A percentile compares a stretch with the other conserved stretches of the same genome.
Evolutionary conservation across 1,140 invertebrate genomes (phyloP).

Genomic region (Danaus melanippus): DNA sequence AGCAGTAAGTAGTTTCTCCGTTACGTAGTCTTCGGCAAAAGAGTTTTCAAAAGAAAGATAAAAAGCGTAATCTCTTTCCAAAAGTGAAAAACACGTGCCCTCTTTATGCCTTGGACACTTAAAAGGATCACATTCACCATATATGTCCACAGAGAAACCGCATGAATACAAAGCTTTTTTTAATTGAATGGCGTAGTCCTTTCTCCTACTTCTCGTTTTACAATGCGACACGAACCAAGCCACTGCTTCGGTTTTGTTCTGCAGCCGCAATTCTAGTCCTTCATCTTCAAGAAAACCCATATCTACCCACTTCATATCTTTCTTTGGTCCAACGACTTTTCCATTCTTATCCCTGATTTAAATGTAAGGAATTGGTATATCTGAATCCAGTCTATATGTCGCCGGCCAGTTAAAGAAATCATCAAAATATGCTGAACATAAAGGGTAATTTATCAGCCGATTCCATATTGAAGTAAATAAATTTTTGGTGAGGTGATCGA

Average conservation of each 20-base stretch:
- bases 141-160: constrained; percentile 74
- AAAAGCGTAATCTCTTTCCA: constrained; percentile 75
- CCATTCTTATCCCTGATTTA: constrained; percentile 45
- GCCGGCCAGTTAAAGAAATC: constrained; percentile 76
- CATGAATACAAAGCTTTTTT: constrained; percentile 65
- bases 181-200: constrained; percentile 73
- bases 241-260: constrained; percentile 63
- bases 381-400: constrained; percentile 73
- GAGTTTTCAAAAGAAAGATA: constrained; percentile 80
- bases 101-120: constrained; percentile 36
- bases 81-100: constrained; percentile 48
- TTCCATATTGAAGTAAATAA: constrained; percentile 69
- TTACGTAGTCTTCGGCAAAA: constrained; percentile 63
- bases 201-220: constrained; percentile 67
- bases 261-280: constrained; percentile 11
- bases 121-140: constrained; percentile 74
- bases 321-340: constrained; percentile 44
- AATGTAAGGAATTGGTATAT: constrained; percentile 64
- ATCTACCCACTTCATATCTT: constrained; percentile 40
- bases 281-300: constrained; percentile 19
- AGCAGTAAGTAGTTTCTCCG: constrained; percentile 74
- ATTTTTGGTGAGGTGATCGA: constrained; percentile 55
- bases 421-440: constrained; percentile 36
- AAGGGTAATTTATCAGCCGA: constrained; percentile 56
- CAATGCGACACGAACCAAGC: constrained; percentile 82